phyloP scores from a whole-genome alignment of 1,140 invertebrate species.

The Watersipora subatra region DNA sequence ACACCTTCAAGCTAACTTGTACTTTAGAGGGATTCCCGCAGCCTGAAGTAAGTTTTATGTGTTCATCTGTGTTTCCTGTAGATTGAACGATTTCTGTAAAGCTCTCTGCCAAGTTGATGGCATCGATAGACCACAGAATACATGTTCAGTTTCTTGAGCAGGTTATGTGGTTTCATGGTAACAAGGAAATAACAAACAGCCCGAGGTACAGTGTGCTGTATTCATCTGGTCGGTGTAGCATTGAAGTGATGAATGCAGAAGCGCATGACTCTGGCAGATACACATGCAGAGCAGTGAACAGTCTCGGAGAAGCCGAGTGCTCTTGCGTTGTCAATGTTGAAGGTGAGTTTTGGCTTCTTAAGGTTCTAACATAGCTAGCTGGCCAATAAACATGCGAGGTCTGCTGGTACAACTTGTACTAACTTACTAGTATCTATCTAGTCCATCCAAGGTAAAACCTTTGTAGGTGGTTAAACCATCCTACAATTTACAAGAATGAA shows the following conservation, averaged over 20 bases:
- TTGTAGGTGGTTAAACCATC: too few species aligned
- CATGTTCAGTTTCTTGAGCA: conserved; percentile 24
- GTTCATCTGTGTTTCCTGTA: background rate
- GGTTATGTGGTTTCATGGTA: conserved; percentile 81
- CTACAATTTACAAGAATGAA: too few species aligned
- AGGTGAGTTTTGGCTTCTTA: too few species aligned
- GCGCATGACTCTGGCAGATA: conserved; percentile 92
- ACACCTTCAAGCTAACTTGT: conserved; percentile 79
- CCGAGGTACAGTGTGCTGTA: conserved; percentile 49
- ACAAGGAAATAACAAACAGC: conserved; percentile 64
- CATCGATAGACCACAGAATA: conserved; percentile 1
- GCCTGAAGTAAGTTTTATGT: conserved; percentile 57
- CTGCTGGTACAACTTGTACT: too few species aligned
- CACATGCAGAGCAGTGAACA: conserved; percentile 77
- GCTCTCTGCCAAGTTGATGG: background rate
- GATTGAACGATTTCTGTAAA: background rate
- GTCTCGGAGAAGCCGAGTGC: conserved; percentile 83
- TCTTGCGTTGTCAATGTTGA: conserved; percentile 91
- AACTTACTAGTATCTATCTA: too few species aligned
- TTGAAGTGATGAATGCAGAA: conserved; percentile 88
- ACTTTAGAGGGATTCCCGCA: conserved; percentile 84
- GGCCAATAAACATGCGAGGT: too few species aligned
- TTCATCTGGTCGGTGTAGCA: conserved; percentile 72
- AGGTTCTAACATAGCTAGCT: too few species aligned
- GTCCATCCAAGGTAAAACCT: too few species aligned